Evolutionary conservation across 2,888 invertebrate species (phyloP).

Genomic region (Pegoplata infirma): DNA sequence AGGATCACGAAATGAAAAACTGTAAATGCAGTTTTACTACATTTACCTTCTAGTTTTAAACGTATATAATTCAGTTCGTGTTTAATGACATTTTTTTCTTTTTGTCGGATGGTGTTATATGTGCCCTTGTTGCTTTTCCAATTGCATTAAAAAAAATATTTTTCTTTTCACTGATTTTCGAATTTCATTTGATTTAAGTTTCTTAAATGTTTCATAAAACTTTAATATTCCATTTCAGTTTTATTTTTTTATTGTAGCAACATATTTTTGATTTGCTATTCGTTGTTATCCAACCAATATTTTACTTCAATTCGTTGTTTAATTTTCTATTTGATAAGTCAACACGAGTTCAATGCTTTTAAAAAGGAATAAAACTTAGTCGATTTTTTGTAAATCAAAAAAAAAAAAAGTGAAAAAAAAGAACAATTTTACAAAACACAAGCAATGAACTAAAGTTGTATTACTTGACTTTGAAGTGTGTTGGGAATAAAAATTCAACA

Average conservation of each 20-base stretch:
- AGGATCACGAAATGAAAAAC: no score
- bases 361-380: conserved; percentile 42
- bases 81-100: no score
- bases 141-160: no score
- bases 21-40: no score
- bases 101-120: no score
- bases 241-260: not conserved
- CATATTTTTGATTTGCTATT: not conserved
- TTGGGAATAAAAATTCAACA: conserved; percentile 22
- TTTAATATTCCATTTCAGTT: not conserved
- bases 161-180: not conserved
- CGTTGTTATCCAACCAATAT: not conserved
- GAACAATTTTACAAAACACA: not conserved
- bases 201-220: not conserved
- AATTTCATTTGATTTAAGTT: no score
- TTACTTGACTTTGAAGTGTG: conserved; percentile 44
- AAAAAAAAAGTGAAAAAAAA: conserved; percentile 15
- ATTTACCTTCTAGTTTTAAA: no score
- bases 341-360: conserved; percentile 53
- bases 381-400: not conserved
- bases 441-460: conserved; percentile 14
- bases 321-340: conserved; percentile 49
- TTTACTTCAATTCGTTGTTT: conserved; percentile 20
- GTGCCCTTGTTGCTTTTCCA: no score
- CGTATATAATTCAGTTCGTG: no score